Base-by-base conservation (phyloP, 2,113 vertebrate species). In the Eira barbara region DNA sequence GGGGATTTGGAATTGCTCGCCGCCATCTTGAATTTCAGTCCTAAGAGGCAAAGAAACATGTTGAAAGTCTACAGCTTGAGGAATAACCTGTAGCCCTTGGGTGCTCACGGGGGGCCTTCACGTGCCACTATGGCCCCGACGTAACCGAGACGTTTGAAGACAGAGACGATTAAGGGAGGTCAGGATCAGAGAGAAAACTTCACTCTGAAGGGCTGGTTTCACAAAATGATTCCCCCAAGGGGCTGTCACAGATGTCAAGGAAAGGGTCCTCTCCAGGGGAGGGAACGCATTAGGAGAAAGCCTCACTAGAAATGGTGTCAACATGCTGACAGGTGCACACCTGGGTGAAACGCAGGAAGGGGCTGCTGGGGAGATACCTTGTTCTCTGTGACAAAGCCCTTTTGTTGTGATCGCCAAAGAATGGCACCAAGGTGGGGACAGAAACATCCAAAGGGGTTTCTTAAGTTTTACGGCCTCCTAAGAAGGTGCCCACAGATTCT, bases 351-450 rank as follows among this genome's bases (percentile, higher is more conserved):
- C 8, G 78, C 82, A 89, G 25, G 71, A 47, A 25, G 34, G 14
- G 59, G 34, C 73, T 11, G 20, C 69, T 15, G 3, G 45, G 29
- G 83, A 34, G 84, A 47, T 1, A 0, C 67, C 92, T 87, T 67
- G 78, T 67, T 84, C 94, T 89, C 4, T 0, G 45, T 8, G 69
- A 96, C 92, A 97, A 92, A 90, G 90, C 55, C 73, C 89, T 94
- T 94, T 90, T 3, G 83, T 92, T 81, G 61, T 47, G 31, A 63
- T 29, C 6, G 55, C 87, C 67, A 13, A 52, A 89, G 93, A 91
- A 78, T 39, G 90, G 83, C 23, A 0, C 21, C 27, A 59, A 67
- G 89, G 74, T 76, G 57, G 92, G n/a, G 92, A 74, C 89, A 3
- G 63, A 11, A 23, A 57, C 69, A 23, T 80, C 47, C 82, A 86